Percentiles rank a stretch among this genome's conserved stretches.
phyloP scores from a whole-genome alignment of 2,113 vertebrate species.

The Campylomormyrus tamandua region DNA sequence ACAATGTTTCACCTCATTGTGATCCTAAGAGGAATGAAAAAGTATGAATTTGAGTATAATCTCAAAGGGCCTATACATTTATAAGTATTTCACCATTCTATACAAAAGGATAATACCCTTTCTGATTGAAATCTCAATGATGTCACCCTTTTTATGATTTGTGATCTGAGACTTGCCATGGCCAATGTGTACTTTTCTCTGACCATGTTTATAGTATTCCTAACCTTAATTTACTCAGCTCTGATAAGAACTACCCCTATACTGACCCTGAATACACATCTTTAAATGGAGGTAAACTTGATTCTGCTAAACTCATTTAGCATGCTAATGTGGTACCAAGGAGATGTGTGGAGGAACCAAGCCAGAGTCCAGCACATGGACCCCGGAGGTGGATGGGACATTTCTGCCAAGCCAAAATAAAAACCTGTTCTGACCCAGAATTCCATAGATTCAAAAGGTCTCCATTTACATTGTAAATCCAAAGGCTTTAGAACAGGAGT shows the following conservation, averaged over 20 bases:
- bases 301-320: background rate
- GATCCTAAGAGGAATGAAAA: background rate
- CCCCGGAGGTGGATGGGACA: background rate
- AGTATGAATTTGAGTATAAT: background rate
- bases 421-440: background rate
- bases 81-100: background rate
- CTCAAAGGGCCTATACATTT: background rate
- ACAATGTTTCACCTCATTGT: background rate
- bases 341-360: background rate
- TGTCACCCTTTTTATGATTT: background rate
- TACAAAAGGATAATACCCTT: background rate
- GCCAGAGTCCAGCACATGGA: background rate
- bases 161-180: background rate
- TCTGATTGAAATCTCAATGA: background rate
- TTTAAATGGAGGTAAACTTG: background rate
- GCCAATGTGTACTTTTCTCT: background rate
- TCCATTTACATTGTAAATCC: constrained; percentile 4
- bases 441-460: constrained; percentile 1
- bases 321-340: background rate
- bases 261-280: background rate
- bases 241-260: background rate
- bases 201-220: background rate
- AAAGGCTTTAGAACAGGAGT: background rate
- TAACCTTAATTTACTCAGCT: background rate
- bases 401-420: background rate